Evolutionary conservation across 2,113 vertebrate genomes (phyloP).

Genomic region (Pachyramphus minor): DNA sequence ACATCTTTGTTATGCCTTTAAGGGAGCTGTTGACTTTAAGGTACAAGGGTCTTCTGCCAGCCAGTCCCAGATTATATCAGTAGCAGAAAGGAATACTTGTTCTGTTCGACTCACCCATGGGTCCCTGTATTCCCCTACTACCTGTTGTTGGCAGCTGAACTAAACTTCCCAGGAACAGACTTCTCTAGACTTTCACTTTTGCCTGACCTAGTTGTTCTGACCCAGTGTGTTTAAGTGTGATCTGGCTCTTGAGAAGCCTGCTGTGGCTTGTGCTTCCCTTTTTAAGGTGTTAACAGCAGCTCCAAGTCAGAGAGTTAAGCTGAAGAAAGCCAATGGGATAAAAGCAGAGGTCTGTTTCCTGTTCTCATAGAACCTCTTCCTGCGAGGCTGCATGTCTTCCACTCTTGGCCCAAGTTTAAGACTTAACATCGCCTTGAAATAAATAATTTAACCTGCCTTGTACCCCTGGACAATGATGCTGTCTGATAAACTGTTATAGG

Average conservation of each 20-base stretch:
- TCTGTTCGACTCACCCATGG: background rate
- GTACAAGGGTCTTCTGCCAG: constrained; percentile 18
- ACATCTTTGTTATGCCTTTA: background rate
- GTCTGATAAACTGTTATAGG: background rate
- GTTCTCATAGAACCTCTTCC: background rate
- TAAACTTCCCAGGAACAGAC: background rate
- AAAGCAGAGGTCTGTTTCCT: background rate
- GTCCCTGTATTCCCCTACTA: background rate
- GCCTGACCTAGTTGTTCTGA: background rate
- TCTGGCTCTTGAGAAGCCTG: background rate
- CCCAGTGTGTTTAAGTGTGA: background rate
- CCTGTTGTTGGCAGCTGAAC: background rate
- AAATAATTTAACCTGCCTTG: background rate
- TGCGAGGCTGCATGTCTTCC: background rate
- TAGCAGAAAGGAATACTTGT: background rate
- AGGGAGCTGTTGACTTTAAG: background rate
- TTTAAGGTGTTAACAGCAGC: background rate
- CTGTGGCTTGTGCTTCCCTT: background rate
- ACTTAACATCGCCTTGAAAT: background rate
- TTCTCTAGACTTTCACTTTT: background rate
- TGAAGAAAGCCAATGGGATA: background rate
- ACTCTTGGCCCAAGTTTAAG: background rate
- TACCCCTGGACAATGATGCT: background rate
- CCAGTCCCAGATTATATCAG: background rate
- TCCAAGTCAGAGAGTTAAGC: background rate